Base-by-base conservation (phyloP, 2,113 vertebrate species). In the Cheilinus undulatus region DNA sequence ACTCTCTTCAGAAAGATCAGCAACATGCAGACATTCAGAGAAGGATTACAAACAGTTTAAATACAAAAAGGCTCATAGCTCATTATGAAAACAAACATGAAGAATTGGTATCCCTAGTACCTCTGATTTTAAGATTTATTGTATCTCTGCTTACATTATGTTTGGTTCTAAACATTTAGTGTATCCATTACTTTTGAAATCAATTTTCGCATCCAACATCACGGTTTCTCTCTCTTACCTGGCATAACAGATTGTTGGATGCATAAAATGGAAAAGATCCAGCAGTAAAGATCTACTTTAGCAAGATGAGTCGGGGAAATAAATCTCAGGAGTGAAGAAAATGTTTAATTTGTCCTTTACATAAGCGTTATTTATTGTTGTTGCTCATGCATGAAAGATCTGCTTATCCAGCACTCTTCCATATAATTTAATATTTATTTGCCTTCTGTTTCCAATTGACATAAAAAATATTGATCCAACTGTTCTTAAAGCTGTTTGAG, bases 371-470 rank as follows among this genome's bases (percentile, higher is more conserved):
- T 73, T 78, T 36, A n/a, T n/a, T n/a, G n/a, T n/a, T n/a, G n/a
- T n/a, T n/a, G n/a, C 86, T 89, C 85, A 83, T 76, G 85, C 89
- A 80, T 82, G 73, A 86, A 82, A 66, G 63, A 86, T 69, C 59
- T 79, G 66, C 9, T 84, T 70, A 84, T 88, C 78, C 58, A 60
- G 59, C 64, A 79, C 78, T 84, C 67, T 86, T 73, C 83, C 38
- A 59, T 74, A 59, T 28, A 50, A 74, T 86, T 79, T 70, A 85
- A 89, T 79, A 77, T 45, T 54, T 83, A 86, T 73, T 28, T 48
- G 20, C 66, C 68, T 26, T 61, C 22, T 66, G 50, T 73, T 28
- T 30, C 51, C 65, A 38, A 43, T 23, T 74, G 52, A 67, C 73
- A 36, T 50, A 26, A 28, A 69, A 57, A 45, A 48, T 36, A 24